Conservation (phyloP, 2,113 vertebrate species). For the Lycaon pictus region DNA sequence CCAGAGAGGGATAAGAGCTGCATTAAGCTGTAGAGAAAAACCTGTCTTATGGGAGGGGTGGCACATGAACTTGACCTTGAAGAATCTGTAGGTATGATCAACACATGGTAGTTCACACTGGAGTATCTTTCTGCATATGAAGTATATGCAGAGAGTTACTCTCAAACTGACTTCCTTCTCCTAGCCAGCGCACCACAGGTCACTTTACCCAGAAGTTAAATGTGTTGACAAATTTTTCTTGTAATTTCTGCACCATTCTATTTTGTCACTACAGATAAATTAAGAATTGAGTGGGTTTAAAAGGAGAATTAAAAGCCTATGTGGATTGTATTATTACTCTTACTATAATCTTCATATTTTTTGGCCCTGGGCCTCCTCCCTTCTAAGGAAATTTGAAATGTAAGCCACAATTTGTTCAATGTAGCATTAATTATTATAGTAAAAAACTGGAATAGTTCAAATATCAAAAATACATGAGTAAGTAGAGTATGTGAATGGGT, state of each 20-base stretch:
- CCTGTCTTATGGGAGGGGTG: not conserved
- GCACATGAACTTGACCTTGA: conserved; percentile 20
- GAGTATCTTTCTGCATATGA: not conserved
- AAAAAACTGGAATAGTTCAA: conserved; percentile 19
- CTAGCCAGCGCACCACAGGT: not conserved
- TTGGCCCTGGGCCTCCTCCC: conserved; percentile 9
- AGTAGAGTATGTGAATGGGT: not conserved
- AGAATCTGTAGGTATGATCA: not conserved
- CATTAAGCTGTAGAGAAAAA: not conserved
- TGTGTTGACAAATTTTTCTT: not conserved
- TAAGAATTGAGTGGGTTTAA: not conserved
- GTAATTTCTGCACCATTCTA: not conserved
- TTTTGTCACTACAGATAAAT: not conserved
- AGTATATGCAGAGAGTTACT: not conserved
- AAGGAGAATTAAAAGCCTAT: conserved; percentile 14
- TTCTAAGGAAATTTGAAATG: conserved; percentile 12
- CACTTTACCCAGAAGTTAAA: not conserved
- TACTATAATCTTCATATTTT: not conserved
- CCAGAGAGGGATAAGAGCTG: not conserved
- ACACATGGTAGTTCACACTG: not conserved
- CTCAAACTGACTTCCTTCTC: not conserved
- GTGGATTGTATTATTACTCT: not conserved
- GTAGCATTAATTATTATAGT: not conserved
- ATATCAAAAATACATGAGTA: conserved; percentile 30
- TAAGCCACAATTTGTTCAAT: conserved; percentile 5